Base-by-base conservation (phyloP, 1,140 invertebrate species). In the Cardiocondyla obscurior region DNA sequence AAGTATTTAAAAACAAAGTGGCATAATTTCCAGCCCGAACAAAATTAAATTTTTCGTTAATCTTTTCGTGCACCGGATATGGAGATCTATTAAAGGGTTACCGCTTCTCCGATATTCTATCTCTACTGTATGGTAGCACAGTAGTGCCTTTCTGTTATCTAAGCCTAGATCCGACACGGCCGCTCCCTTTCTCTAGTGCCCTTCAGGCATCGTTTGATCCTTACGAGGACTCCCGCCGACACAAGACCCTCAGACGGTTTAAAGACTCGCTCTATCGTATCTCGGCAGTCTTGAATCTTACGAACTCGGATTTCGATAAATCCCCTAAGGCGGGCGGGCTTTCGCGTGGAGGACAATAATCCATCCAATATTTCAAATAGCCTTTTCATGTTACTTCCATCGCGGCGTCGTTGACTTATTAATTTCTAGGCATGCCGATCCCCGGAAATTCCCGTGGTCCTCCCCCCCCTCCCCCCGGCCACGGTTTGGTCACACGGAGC, bases 11-110 rank as follows among this genome's bases (percentile, higher is more conserved):
- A 39, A 39, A 39, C 36, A 8, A 67, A 49, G 67, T 10, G 39
- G 33, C 10, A 76, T 22, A 19, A 19, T 49, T 49, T 46, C 58
- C 36, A 53, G 46, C 72, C 51, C 65, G 70, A 57, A 51, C 19
- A 91, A n/a, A 91, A 92, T 92, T 89, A 91, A 93, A 92, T 91
- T 91, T 90, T 84, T 86, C 83, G 85, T 86, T 89, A 84, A 85
- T 64, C 69, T 86, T 73, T 81, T 53, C 57, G 70, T 65, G 73
- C 53, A 70, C 57, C 74, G 85, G 5, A 88, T 91, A 93, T 87
- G 88, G 84, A 67, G 79, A 90, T 90, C 90, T 90, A 93, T 94
- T 93, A 93, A 86, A 87, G 83, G 81, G 85, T 91, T 91, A 92
- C 90, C 90, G 88, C 82, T 90, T 87, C 73, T 76, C 49, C 74